Base-by-base conservation (phyloP, 1,140 invertebrate genomes). In the Charaxes varanes region DNA sequence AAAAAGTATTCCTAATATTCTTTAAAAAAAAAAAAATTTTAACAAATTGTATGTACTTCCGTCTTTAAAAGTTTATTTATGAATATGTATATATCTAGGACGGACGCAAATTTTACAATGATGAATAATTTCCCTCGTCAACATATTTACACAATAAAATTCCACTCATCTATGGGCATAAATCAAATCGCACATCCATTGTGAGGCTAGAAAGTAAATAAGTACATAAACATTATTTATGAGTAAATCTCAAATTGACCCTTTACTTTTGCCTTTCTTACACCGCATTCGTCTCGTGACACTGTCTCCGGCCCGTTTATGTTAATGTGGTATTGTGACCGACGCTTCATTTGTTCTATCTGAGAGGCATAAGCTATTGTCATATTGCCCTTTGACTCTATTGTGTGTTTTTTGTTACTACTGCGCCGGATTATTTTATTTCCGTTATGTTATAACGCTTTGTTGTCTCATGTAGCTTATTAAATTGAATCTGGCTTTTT, bases 351-450 rank as follows among this genome's bases (percentile, higher is more conserved):
- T 77, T 77, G 77, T 78, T 72, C 66, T 72, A 71, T 71, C 65
- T 58, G 38, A 49, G 42, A 51, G 28, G 33, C 36, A 46, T 40
- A 34, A 45, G 23, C 61, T 52, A 73, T 79, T 78, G 73, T 82
- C 64, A 68, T 68, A 43, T 22, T 80, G 70, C 66, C 73, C 78
- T 80, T 78, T 82, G 78, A 79, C 78, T 77, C 67, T 26, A 83
- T 83, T 83, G 78, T 82, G 33, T 73, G 63, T 78, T 80, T 82
- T 78, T 83, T 80, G 66, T 77, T 45, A 55, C 62, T 52, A 46
- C 44, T 35, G 50, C 45, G 28, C 31, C 37, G 60, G 78, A 82
- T 76, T 69, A 80, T 82, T 82, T 80, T 77, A 82, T 82, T 77
- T 82, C 73, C 78, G 66, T 77, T 78, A 78, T 64, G 56, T 69